These are phyloP conservation scores for Threskiornis aethiopicus DNA, from an alignment of 2,797 vertebrate species.

Conservation along the genomic window DNA sequence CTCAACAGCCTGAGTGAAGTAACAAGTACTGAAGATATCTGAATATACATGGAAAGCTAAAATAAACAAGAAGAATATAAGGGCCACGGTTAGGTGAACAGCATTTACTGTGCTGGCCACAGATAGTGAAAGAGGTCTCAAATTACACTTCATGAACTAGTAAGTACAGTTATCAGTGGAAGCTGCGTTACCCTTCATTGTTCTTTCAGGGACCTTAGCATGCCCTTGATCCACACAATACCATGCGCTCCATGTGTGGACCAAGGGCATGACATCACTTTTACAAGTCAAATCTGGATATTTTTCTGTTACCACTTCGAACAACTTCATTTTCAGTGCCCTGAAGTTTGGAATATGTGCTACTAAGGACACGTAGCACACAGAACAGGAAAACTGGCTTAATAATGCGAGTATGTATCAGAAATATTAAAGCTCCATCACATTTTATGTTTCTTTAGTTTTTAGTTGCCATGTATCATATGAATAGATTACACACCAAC, in stretches of 20 bases:
- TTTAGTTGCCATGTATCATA: background rate
- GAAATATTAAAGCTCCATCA: background rate
- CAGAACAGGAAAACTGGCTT: background rate
- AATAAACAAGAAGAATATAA: background rate
- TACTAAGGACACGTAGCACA: background rate
- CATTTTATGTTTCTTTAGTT: background rate
- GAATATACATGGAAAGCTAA: background rate
- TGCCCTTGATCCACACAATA: constrained; percentile 24
- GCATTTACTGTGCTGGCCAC: background rate
- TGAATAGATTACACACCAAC: background rate
- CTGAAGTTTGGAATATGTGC: background rate
- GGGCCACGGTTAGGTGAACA: background rate
- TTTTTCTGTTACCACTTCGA: background rate
- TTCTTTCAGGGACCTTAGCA: constrained; percentile 31
- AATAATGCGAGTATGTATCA: background rate
- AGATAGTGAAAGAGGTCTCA: constrained; percentile 28
- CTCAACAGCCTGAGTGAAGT: background rate
- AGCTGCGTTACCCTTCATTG: constrained; percentile 5
- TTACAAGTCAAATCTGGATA: background rate
- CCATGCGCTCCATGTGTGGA: background rate
- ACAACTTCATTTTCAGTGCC: background rate
- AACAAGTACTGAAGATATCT: background rate
- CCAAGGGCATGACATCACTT: background rate
- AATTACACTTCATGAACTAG: constrained; percentile 6
- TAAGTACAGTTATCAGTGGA: background rate